Evolutionary conservation across 2,888 invertebrate species (phyloP).

Genomic region (Drosophila eohydei): DNA sequence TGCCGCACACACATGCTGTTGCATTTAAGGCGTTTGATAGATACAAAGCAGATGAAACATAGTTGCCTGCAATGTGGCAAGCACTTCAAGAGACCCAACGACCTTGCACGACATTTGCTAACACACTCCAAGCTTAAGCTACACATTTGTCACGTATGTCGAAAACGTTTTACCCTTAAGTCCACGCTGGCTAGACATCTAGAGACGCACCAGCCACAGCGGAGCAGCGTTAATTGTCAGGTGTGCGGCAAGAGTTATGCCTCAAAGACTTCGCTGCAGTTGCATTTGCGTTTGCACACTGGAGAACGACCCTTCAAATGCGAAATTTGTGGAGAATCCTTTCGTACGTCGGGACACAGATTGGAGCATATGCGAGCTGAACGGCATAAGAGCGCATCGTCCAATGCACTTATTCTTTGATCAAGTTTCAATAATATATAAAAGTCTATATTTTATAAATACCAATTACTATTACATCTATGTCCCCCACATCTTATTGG

Average conservation of each 20-base stretch:
- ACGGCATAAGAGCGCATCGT: slow-evolving; percentile 22
- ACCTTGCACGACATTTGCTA: slow-evolving; percentile 68
- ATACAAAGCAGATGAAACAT: background rate
- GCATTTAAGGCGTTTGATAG: slow-evolving; percentile 50
- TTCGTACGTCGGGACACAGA: slow-evolving; percentile 80
- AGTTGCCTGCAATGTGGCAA: slow-evolving; percentile 41
- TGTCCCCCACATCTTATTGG: slow-evolving; percentile 45
- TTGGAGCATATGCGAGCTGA: slow-evolving; percentile 64
- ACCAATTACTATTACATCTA: slow-evolving; percentile 43
- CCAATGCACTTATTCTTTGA: slow-evolving; percentile 14
- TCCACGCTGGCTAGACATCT: slow-evolving; percentile 33
- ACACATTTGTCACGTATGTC: slow-evolving; percentile 46
- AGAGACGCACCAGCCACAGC: slow-evolving; percentile 30
- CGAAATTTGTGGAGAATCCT: slow-evolving; percentile 62
- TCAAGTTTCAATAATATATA: slow-evolving; percentile 13
- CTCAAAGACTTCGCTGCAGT: slow-evolving; percentile 64
- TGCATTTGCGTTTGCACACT: slow-evolving; percentile 80
- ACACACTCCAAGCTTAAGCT: slow-evolving; percentile 70
- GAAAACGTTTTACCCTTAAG: slow-evolving; percentile 30
- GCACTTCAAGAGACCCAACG: slow-evolving; percentile 64
- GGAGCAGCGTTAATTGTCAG: slow-evolving; percentile 35
- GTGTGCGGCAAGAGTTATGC: slow-evolving; percentile 70
- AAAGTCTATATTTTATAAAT: slow-evolving; percentile 30
- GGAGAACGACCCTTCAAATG: slow-evolving; percentile 78
- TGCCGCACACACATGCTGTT: slow-evolving; percentile 66